Evolutionary conservation across 2,797 vertebrate species (phyloP).

Genomic region (Numenius phaeopus): DNA sequence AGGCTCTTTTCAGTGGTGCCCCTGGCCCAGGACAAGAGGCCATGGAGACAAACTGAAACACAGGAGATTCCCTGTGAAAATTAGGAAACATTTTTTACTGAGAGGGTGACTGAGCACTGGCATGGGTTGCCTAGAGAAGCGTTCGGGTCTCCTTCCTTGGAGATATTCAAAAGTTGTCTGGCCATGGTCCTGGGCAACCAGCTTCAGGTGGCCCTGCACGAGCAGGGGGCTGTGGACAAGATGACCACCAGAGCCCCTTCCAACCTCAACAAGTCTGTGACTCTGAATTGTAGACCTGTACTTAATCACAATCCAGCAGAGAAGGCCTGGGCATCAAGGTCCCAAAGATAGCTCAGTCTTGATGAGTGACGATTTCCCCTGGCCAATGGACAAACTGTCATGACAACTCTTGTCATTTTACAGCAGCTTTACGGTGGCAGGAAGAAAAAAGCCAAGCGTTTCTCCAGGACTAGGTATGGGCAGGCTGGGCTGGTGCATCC

Average conservation of each 20-base stretch:
- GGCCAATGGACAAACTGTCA: neutral
- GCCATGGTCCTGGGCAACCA: neutral
- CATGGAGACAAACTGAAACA: neutral
- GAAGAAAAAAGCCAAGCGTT: neutral
- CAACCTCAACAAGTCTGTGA: neutral
- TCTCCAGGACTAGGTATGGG: neutral
- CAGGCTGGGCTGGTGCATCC: neutral
- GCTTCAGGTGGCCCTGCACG: neutral
- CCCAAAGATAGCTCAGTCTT: rapidly evolving
- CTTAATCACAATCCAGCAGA: neutral
- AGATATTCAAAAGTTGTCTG: neutral
- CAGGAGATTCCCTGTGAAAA: neutral
- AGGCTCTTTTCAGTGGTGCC: neutral
- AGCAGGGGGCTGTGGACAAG: neutral
- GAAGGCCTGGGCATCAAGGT: neutral
- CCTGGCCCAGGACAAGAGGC: neutral
- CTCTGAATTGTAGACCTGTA: neutral
- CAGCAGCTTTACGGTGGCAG: neutral
- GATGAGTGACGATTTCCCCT: neutral
- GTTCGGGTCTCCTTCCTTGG: neutral
- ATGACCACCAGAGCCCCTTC: neutral
- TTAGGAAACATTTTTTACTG: neutral
- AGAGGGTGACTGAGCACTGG: neutral
- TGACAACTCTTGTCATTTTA: neutral
- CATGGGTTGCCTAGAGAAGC: neutral